These are phyloP conservation scores for Lepus oiostolus DNA, from an alignment of 2,797 vertebrate species.

Conservation along the genomic window DNA sequence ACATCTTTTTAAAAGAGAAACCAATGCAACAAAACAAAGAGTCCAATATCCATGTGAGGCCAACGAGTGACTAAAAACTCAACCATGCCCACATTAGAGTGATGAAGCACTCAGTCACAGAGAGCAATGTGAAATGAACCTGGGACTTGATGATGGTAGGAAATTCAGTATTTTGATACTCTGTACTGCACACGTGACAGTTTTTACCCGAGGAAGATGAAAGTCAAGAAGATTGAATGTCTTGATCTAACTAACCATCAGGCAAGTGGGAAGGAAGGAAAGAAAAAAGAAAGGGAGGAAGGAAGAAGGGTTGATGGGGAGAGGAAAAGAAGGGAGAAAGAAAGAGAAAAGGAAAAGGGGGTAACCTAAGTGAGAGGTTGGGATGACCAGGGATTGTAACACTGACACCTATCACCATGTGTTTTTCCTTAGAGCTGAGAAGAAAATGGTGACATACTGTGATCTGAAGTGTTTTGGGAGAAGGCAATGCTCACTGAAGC, in stretches of 20 bases:
- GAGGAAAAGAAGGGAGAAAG: too few relatives aligned
- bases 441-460: background rate
- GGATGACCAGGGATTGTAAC: background rate
- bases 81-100: background rate
- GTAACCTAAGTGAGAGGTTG: background rate
- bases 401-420: background rate
- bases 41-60: background rate
- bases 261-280: background rate
- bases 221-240: background rate
- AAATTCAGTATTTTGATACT: background rate
- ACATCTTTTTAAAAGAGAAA: too few relatives aligned
- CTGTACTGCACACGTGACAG: background rate
- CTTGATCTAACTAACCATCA: background rate
- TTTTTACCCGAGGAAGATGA: background rate
- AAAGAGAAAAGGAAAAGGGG: background rate
- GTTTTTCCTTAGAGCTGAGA: background rate
- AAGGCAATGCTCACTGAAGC: background rate
- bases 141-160: background rate
- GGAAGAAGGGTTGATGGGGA: fast-evolving
- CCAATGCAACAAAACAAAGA: background rate
- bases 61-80: background rate
- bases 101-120: background rate
- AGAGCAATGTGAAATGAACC: background rate
- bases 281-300: fast-evolving
- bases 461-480: background rate